These are phyloP conservation scores for Choloepus didactylus DNA, from an alignment of 2,797 vertebrate species.

Conservation along the genomic window DNA sequence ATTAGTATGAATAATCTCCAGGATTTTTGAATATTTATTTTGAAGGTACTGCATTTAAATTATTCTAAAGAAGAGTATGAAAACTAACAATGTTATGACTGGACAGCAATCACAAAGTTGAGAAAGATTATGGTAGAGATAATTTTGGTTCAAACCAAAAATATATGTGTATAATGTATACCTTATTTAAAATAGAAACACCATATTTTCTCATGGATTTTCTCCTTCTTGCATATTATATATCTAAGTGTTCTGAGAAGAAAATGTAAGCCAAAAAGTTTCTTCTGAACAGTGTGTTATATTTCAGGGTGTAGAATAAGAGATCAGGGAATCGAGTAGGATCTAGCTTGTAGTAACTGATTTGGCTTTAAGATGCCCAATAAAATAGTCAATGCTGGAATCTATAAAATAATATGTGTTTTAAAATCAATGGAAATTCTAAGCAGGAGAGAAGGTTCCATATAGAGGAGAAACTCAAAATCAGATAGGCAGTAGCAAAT, in stretches of 20 bases:
- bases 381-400: not conserved
- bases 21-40: slow-evolving; percentile 6
- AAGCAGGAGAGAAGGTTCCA: not conserved
- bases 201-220: slow-evolving; percentile 31
- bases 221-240: not conserved
- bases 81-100: slow-evolving; percentile 46
- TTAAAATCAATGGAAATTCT: not conserved
- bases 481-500: not conserved
- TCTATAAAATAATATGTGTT: not conserved
- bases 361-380: not conserved
- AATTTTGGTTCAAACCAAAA: slow-evolving; percentile 38
- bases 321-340: not conserved
- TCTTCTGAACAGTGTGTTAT: not conserved
- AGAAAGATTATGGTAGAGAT: slow-evolving; percentile 28
- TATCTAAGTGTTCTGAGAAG: slow-evolving; percentile 14
- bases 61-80: slow-evolving; percentile 31
- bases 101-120: not conserved
- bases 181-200: slow-evolving; percentile 39
- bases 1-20: slow-evolving; percentile 14
- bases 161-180: not conserved
- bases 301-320: not conserved
- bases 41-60: slow-evolving; percentile 34
- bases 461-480: not conserved
- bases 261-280: not conserved
- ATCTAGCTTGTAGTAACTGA: not conserved